These are phyloP conservation scores for Carassius auratus DNA, from an alignment of 2,113 vertebrate species.

Conservation along the genomic window DNA sequence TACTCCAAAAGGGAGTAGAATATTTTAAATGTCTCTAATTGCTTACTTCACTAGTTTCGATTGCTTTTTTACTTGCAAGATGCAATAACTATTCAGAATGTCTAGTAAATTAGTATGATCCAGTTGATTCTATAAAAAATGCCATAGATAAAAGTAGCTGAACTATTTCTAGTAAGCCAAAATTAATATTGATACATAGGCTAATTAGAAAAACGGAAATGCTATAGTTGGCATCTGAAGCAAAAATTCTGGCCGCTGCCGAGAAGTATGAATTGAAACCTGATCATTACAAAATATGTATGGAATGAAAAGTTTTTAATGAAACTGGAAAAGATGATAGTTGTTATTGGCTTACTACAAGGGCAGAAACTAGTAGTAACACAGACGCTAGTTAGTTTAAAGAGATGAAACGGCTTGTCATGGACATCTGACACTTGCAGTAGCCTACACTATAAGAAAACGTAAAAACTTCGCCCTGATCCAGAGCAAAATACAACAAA, in stretches of 20 bases:
- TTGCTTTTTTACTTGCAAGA: background rate
- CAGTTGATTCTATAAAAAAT: background rate
- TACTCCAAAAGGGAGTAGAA: background rate
- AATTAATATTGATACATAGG: background rate
- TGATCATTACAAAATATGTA: background rate
- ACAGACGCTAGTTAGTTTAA: background rate
- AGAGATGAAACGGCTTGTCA: background rate
- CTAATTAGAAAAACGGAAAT: background rate
- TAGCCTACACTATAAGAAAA: background rate
- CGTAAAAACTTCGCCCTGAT: background rate
- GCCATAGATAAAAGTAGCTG: background rate
- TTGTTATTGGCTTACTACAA: background rate
- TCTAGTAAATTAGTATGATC: background rate
- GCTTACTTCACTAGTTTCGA: background rate
- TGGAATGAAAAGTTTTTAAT: background rate
- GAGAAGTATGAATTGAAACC: too few relatives aligned
- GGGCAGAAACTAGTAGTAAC: background rate
- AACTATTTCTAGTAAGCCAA: background rate
- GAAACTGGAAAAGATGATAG: background rate
- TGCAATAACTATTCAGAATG: background rate
- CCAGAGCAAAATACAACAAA: background rate
- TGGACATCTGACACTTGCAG: conserved; percentile 7
- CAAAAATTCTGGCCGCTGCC: background rate
- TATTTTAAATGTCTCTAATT: background rate
- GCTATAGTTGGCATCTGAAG: background rate